Evolutionary conservation across 53 echinoderm and acorn worm genomes (phyloP).

Genomic region (Henricia sp.): DNA sequence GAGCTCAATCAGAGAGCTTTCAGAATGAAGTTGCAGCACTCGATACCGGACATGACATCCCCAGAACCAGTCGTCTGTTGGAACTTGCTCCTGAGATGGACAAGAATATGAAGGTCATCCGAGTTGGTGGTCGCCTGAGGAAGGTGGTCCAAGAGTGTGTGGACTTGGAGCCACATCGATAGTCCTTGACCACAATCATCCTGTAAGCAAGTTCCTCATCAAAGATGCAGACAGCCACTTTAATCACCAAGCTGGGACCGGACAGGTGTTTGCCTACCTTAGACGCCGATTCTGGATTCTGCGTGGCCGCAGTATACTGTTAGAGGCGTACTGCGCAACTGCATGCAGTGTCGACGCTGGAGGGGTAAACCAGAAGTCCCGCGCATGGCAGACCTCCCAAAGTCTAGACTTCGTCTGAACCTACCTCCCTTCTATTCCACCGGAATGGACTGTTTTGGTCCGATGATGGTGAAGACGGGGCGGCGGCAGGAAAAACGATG

Average conservation of each 20-base stretch:
- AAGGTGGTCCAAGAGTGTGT: not conserved
- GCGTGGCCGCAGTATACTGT: too few species aligned
- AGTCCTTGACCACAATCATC: not conserved
- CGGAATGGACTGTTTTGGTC: constrained; percentile 41
- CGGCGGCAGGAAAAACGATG: too few species aligned
- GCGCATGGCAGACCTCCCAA: constrained; percentile 18
- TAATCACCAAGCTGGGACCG: not conserved
- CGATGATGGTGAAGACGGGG: too few species aligned
- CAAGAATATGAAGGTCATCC: not conserved
- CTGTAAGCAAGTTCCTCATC: constrained; percentile 21
- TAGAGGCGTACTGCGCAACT: not conserved
- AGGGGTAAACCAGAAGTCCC: constrained; percentile 8
- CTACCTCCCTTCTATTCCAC: constrained; percentile 21
- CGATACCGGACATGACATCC: not conserved
- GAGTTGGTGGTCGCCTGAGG: not conserved
- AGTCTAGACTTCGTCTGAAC: not conserved
- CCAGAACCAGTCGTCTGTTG: not conserved
- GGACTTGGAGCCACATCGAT: constrained; percentile 19
- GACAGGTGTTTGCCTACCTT: too few species aligned
- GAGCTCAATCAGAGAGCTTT: not conserved
- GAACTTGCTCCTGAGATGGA: not conserved
- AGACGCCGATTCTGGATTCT: too few species aligned
- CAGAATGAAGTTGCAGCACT: not conserved
- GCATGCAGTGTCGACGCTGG: constrained; percentile 21
- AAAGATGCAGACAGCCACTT: constrained; percentile 2